Evolutionary conservation across 2,113 vertebrate species (phyloP).

Genomic region (Neomonachus schauinslandi): DNA sequence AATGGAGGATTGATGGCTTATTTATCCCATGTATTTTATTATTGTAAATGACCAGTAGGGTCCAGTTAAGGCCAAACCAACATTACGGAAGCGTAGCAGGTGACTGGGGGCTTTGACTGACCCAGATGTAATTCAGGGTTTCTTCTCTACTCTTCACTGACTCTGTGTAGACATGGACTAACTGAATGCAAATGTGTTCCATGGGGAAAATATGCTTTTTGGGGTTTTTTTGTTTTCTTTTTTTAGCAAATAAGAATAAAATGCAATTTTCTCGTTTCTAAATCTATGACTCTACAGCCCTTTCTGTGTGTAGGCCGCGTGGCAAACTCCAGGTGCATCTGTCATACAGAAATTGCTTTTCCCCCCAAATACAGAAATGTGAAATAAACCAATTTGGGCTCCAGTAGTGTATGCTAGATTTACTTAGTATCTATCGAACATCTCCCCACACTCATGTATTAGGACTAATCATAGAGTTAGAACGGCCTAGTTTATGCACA

Average conservation of each 20-base stretch:
- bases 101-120: neutral
- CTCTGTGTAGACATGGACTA: neutral
- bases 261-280: constrained; percentile 58
- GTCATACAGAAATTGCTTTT: constrained; percentile 84
- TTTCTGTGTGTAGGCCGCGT: neutral
- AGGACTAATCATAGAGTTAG: constrained; percentile 82
- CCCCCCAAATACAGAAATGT: constrained; percentile 81
- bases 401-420: constrained; percentile 83
- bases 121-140: neutral
- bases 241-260: constrained; percentile 69
- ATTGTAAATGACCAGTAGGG: neutral
- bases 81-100: neutral
- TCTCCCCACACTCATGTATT: constrained; percentile 72
- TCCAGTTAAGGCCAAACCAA: constrained; percentile 11
- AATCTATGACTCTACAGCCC: constrained; percentile 47
- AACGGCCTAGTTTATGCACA: constrained; percentile 64
- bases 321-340: constrained; percentile 77
- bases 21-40: constrained; percentile 2
- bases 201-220: constrained; percentile 47
- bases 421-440: constrained; percentile 77
- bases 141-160: neutral
- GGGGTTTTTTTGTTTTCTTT: constrained; percentile 26
- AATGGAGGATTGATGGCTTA: neutral
- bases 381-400: constrained; percentile 86
- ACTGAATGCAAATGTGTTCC: constrained; percentile 59